These are phyloP conservation scores for Odobenus rosmarus DNA, from an alignment of 2,113 vertebrate species.

Conservation along the genomic window DNA sequence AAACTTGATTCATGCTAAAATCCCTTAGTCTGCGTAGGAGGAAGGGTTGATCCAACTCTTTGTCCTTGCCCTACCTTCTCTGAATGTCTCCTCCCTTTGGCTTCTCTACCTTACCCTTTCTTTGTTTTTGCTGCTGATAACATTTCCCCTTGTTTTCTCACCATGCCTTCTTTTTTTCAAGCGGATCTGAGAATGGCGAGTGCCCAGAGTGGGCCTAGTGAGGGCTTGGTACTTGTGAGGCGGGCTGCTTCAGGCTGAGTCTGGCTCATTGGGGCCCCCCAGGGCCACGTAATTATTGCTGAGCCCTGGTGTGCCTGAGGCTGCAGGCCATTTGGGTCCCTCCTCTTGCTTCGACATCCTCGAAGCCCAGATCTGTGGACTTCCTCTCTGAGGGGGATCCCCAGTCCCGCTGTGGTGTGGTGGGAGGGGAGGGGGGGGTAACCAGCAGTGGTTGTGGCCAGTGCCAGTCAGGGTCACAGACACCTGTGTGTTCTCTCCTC, in stretches of 20 bases:
- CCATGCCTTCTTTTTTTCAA: slow-evolving; percentile 32
- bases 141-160: slow-evolving; percentile 64
- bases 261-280: not conserved
- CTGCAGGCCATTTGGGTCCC: not conserved
- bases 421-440: too few relatives aligned
- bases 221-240: not conserved
- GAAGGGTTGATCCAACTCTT: not conserved
- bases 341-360: not conserved
- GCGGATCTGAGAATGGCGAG: not conserved
- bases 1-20: not conserved
- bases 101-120: not conserved
- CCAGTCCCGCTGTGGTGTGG: not conserved
- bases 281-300: not conserved
- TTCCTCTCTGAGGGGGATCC: not conserved
- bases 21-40: not conserved
- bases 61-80: not conserved
- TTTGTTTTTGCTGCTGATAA: slow-evolving; percentile 29
- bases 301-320: not conserved
- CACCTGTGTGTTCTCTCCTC: not conserved
- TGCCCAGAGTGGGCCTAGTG: too few relatives aligned
- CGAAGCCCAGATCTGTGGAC: not conserved
- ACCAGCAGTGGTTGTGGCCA: not conserved
- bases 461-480: not conserved
- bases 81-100: not conserved
- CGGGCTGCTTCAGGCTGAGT: not conserved